Base-by-base conservation (phyloP, 2,888 invertebrate species). In the Lasius platythorax region DNA sequence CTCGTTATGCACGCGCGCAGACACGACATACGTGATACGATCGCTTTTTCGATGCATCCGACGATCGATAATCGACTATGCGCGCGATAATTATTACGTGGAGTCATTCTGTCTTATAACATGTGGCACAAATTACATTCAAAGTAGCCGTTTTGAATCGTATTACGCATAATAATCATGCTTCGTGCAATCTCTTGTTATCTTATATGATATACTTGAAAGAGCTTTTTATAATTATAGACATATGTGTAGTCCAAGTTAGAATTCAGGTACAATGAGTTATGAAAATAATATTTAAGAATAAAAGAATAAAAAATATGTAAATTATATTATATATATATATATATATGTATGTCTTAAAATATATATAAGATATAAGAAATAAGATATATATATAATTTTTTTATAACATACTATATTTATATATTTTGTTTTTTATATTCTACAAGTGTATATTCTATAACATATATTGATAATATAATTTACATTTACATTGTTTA, bases 11-110 rank as follows among this genome's bases (percentile, higher is more conserved):
- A 76, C 58, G 43, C 72, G 18, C 72, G 23, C n/a, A 28, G 5
- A 61, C 43, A 73, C 5, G 58, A 61, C 43, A 58, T n/a, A 37
- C 2, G 30, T 46, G 46, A 81, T 72, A 81, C 6, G 23, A 73
- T 72, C 53, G 37, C 50, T 8, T 73, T 81, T 46, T 23, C 8
- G n/a, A 33, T 70, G 40, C 68, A 78, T 68, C 67, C 53, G 53
- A 9, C 53, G 37, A 18, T 70, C 56, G 78, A 78, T 67, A 76
- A 76, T 78, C 12, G 30, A 40, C 53, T 18, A 23, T 53, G 15
- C n/a, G 15, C n/a, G 53, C 46, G 50, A 28, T 74, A 74, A 75
- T 75, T 46, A 33, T 56, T 61, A 28, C 72, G 33, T n/a, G 12
- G 37, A 18, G 58, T 73, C 50, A 53, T 53, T 53, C 8, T n/a